Evolutionary conservation across 2,888 invertebrate genomes (phyloP), one percentile per base, ranked within the genome.

Genomic region (Leptopilina drosophilae): DNA sequence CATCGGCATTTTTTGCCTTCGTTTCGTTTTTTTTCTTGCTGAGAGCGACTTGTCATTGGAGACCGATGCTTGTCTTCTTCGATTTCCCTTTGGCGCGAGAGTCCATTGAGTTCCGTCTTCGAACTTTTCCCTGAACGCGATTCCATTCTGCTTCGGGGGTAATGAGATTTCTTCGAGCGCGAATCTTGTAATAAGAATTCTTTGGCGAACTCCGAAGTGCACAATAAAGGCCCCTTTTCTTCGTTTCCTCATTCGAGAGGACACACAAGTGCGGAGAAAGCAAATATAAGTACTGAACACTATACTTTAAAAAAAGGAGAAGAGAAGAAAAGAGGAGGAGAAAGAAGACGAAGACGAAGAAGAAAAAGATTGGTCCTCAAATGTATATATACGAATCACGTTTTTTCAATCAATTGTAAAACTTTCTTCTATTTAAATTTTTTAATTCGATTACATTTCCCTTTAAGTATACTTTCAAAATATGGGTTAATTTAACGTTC

Each of bases 151-250:
- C 83, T 84, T 81, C 66, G 64, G 65, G 77, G 85, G 87, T 89
- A 89, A 89, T 89, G 89, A 90, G 89, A 89, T 88, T 89, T 90
- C 88, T 88, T 86, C 84, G 82, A 49, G 77, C 49, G 78, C 59
- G 67, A 78, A 76, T 73, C 82, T 80, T 81, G 89, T 89, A 90
- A 89, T 89, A 89, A 90, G 90, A 89, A 89, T 89, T 90, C 89
- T 89, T 89, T 83, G 85, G 78, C 82, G 78, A 90, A 88, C 85
- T 89, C 85, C 79, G 83, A 84, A 85, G 84, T 84, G 85, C 84
- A 85, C 89, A 87, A 88, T 88, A 89, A 89, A 88, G 85, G 80
- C 11, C 82, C 80, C 82, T 80, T 83, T 83, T 81, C 82, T 69
- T 75, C 64, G 66, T 73, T 73, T 33, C 33, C 53, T 73, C 56